These are phyloP conservation scores for Trigoniulus corallinus DNA, from an alignment of 1,140 invertebrate genomes.

Conservation along the genomic window DNA sequence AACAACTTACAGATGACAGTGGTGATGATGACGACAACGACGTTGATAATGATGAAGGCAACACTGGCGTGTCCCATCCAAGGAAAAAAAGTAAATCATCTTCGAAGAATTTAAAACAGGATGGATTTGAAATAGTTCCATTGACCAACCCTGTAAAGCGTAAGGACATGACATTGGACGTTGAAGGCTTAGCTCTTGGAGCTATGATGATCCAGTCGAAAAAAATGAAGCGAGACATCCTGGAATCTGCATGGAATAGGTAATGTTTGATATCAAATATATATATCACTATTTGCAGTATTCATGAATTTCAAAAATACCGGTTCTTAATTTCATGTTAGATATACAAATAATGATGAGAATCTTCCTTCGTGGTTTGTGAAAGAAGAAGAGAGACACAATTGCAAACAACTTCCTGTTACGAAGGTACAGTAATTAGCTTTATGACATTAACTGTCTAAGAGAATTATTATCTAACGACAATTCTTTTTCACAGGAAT, in stretches of 20 bases:
- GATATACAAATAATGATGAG: slow-evolving; percentile 46
- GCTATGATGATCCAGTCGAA: slow-evolving; percentile 65
- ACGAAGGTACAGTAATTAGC: slow-evolving; percentile 39
- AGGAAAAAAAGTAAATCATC: neutral
- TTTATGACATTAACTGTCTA: slow-evolving; percentile 18
- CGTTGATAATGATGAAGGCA: neutral
- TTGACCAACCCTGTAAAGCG: slow-evolving; percentile 19
- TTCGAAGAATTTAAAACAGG: slow-evolving; percentile 16
- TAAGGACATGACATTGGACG: slow-evolving; percentile 57
- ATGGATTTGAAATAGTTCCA: slow-evolving; percentile 48
- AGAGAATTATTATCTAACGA: no score
- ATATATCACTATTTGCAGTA: neutral
- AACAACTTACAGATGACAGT: neutral
- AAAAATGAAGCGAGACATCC: slow-evolving; percentile 66
- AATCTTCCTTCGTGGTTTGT: slow-evolving; percentile 92
- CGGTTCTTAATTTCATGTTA: slow-evolving; percentile 11
- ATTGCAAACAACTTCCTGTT: slow-evolving; percentile 55
- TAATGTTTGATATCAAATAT: slow-evolving; percentile 20
- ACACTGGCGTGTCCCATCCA: no score
- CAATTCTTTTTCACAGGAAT: slow-evolving; percentile 21
- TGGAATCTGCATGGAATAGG: slow-evolving; percentile 79
- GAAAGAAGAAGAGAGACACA: slow-evolving; percentile 83
- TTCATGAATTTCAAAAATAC: no score
- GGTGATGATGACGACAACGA: neutral
- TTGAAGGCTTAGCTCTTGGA: slow-evolving; percentile 72